Percentiles rank a stretch among this genome's conserved stretches.
Conservation (phyloP, 2,797 vertebrate genomes). For the Ateles fusciceps region DNA sequence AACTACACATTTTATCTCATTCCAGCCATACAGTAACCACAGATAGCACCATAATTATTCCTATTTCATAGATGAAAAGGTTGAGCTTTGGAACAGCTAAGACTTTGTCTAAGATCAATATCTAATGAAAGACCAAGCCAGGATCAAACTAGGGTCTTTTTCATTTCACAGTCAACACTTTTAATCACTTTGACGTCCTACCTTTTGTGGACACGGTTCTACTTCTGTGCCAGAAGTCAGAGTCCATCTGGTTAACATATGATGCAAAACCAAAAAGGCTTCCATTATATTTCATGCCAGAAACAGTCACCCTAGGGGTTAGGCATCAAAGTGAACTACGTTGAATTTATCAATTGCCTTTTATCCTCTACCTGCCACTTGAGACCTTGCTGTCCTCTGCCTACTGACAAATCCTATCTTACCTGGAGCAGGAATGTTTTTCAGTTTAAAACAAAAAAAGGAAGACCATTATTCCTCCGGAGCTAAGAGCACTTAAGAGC, state of each 20-base stretch:
- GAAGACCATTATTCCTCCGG: background rate
- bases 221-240: background rate
- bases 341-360: conserved; percentile 22
- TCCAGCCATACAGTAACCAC: background rate
- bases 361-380: background rate
- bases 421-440: background rate
- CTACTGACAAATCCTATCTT: background rate
- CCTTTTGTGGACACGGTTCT: background rate
- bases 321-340: background rate
- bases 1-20: background rate
- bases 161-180: background rate
- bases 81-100: background rate
- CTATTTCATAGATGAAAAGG: background rate
- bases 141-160: background rate
- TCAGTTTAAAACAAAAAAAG: background rate
- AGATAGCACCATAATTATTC: background rate
- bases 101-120: background rate
- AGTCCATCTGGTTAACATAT: background rate
- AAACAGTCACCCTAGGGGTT: background rate
- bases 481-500: background rate
- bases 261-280: background rate
- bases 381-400: conserved; percentile 33
- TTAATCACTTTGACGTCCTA: background rate
- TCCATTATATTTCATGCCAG: background rate
- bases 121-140: background rate